Base-by-base conservation (phyloP, 2,888 invertebrate species). In the Ophioninae sp. region DNA sequence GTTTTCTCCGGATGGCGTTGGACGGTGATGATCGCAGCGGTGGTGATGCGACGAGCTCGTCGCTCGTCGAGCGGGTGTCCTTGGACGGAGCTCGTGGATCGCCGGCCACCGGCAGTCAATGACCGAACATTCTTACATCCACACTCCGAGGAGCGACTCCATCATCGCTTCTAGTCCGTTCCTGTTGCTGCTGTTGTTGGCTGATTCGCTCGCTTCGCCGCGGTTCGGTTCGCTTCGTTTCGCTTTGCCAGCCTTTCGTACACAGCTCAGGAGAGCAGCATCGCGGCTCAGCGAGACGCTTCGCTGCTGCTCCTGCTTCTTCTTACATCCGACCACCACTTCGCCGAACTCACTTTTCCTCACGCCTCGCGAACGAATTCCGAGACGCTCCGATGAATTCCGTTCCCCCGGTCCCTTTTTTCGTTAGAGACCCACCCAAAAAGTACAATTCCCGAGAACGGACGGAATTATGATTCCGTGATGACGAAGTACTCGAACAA, bases 101-200 rank as follows among this genome's bases (percentile, higher is more conserved):
- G 91, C 85, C 91, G 91, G 90, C 89, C 91, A 91, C 90, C 87
- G 89, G 89, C 92, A 92, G 92, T 92, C 92, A 92, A 92, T 92
- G 92, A 92, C 92, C 92, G 91, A 91, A 89, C 91, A 90, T 89
- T 91, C 90, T 90, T 90, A 89, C 88, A 89, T 86, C 84, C 85
- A 82, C 83, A 79, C 59, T 64, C 81, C 81, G 83, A 76, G 74
- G 69, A 64, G 21, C 59, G 67, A 70, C 78, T 75, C 67, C 79
- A 79, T 70, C 79, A 57, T 70, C 65, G 65, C 17, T 59, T 67
- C 69, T 39, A 68, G 56, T 57, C 59, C 67, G 61, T 37, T 77
- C 65, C 70, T 70, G 41, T 65, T 59, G 59, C 79, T 57, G 72
- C 62, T 50, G 61, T 20, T 41, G 50, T 64, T 56, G 72, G 84